phyloP scores from a whole-genome alignment of 2,113 vertebrate genomes.

The Noturus placidus region DNA sequence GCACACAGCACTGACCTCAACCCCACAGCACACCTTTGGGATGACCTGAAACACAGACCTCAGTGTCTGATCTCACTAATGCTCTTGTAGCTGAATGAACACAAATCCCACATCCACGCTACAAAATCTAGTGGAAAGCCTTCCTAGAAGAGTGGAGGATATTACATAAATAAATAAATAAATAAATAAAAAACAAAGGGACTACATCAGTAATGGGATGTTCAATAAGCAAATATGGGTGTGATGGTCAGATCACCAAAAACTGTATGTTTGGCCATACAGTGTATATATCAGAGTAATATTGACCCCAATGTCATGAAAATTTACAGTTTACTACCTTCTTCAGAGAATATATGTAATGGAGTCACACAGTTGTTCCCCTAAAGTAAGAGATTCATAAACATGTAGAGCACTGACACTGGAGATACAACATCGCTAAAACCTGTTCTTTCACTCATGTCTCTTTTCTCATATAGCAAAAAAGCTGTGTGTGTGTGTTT shows the following conservation, averaged over 20 bases:
- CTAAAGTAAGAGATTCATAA: not conserved
- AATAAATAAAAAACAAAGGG: too few species aligned
- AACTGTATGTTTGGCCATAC: not conserved
- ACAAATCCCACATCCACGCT: too few species aligned
- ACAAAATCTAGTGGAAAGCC: too few species aligned
- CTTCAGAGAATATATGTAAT: not conserved
- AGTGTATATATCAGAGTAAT: not conserved
- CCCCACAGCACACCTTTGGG: too few species aligned
- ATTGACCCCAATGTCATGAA: not conserved
- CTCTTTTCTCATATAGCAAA: constrained; percentile 12
- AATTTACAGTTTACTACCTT: not conserved
- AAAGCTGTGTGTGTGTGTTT: not conserved
- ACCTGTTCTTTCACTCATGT: not conserved
- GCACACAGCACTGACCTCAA: too few species aligned
- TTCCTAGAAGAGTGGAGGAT: too few species aligned
- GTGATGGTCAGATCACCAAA: not conserved
- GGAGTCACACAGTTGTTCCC: not conserved
- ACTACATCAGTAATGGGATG: too few species aligned
- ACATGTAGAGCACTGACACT: not conserved
- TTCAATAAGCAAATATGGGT: not conserved
- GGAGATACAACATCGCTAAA: not conserved
- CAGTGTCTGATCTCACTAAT: too few species aligned
- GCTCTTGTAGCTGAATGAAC: too few species aligned
- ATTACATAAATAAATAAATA: too few species aligned
- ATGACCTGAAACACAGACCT: too few species aligned